A percentile compares a stretch with the other conserved stretches of the same genome.
Conservation (phyloP, 2,888 invertebrate species). For the Phaedon cochleariae region DNA sequence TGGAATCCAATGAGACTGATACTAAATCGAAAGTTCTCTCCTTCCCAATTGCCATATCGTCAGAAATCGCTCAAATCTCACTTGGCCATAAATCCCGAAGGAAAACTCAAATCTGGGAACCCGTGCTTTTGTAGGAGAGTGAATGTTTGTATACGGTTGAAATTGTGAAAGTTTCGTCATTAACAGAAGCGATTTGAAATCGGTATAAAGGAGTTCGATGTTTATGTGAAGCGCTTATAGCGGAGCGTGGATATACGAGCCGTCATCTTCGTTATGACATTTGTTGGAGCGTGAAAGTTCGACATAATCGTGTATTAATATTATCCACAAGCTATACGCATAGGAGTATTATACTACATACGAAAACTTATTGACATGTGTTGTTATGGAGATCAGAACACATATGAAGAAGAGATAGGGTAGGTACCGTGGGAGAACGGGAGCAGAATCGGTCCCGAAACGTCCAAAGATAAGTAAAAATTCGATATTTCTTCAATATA, state of each 20-base stretch:
- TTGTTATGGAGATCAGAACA: no score
- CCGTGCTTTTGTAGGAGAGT: neutral
- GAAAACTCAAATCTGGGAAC: neutral
- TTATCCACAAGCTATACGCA: neutral
- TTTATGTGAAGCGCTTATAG: neutral
- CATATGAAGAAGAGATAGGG: no score
- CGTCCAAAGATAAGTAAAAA: no score
- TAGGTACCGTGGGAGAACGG: no score
- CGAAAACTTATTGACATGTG: no score
- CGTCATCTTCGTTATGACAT: conserved; percentile 1
- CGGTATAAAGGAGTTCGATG: neutral
- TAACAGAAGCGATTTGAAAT: neutral
- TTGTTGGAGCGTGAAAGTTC: neutral
- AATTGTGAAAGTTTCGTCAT: neutral
- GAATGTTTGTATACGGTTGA: neutral
- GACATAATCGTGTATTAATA: neutral
- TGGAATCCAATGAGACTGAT: no score
- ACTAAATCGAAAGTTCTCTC: no score
- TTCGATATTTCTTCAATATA: no score
- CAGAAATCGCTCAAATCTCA: neutral
- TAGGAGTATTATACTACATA: no score
- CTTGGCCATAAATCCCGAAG: neutral
- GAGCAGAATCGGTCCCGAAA: no score
- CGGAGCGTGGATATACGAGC: neutral
- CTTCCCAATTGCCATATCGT: no score